Percentiles rank a stretch among this genome's conserved stretches.
phyloP scores from a whole-genome alignment of 2,888 invertebrate species.

The Anarsia innoxiella region DNA sequence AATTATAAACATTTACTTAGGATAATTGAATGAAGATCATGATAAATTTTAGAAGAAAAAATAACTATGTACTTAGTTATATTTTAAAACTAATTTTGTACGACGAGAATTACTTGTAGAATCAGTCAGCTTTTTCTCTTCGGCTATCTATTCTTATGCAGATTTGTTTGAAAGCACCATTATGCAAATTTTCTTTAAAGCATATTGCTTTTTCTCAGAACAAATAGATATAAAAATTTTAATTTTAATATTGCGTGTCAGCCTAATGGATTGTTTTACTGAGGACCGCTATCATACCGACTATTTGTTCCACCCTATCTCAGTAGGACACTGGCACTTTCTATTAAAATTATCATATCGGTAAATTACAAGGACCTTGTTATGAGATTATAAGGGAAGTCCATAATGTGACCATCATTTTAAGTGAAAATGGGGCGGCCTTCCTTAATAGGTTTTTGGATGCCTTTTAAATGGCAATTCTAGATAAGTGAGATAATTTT shows the following conservation, averaged over 20 bases:
- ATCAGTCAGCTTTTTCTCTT: too few relatives aligned
- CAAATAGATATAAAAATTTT: constrained; percentile 24
- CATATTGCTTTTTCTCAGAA: constrained; percentile 17
- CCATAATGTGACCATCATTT: constrained; percentile 28
- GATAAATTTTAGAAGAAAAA: too few relatives aligned
- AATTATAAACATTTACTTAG: too few relatives aligned
- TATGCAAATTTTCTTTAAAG: constrained; percentile 8
- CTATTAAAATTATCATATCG: constrained; percentile 67
- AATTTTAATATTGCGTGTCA: constrained; percentile 28
- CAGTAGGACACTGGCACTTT: constrained; percentile 67
- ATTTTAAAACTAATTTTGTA: too few relatives aligned
- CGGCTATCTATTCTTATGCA: constrained; percentile 4
- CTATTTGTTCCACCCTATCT: constrained; percentile 67
- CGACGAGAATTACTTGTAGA: too few relatives aligned
- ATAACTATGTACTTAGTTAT: too few relatives aligned
- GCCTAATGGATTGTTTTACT: constrained; percentile 48
- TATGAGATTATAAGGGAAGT: constrained; percentile 28
- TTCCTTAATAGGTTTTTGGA: too few relatives aligned
- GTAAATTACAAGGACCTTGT: constrained; percentile 42
- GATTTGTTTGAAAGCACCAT: constrained; percentile 4
- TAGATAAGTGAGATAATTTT: too few relatives aligned
- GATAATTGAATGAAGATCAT: too few relatives aligned
- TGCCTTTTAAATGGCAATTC: too few relatives aligned
- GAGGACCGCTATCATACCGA: constrained; percentile 38
- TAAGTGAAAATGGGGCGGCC: too few relatives aligned